Evolutionary conservation across 1,140 invertebrate genomes (phyloP).

Genomic region (Lanistes nyassanus): DNA sequence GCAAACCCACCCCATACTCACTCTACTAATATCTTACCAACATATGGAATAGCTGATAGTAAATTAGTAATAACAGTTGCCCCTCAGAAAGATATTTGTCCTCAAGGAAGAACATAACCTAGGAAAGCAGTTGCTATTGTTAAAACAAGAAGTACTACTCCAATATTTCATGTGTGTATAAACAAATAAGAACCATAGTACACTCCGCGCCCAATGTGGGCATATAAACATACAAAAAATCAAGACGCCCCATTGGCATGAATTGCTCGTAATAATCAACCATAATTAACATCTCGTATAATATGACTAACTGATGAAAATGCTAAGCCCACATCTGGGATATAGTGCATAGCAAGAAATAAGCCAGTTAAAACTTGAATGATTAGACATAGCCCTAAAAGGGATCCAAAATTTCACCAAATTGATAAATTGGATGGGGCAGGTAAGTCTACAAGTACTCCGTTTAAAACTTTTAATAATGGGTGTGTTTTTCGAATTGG

Average conservation of each 20-base stretch:
- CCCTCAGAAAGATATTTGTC: slow-evolving; percentile 80
- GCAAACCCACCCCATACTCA: slow-evolving; percentile 7
- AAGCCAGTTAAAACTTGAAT: slow-evolving; percentile 15
- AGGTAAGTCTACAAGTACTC: slow-evolving; percentile 4
- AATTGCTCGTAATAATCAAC: slow-evolving; percentile 70
- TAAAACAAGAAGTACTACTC: slow-evolving; percentile 72
- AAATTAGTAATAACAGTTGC: slow-evolving; percentile 80
- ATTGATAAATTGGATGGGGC: slow-evolving; percentile 4
- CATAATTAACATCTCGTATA: slow-evolving; percentile 55
- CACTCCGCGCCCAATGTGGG: slow-evolving; percentile 57
- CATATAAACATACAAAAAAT: slow-evolving; percentile 63
- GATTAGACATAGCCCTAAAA: slow-evolving; percentile 9
- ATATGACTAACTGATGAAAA: slow-evolving; percentile 70
- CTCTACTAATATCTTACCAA: slow-evolving; percentile 54
- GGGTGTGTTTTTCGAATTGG: slow-evolving; percentile 16
- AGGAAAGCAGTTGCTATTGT: slow-evolving; percentile 76
- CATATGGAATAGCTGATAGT: slow-evolving; percentile 75
- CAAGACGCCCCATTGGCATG: slow-evolving; percentile 69
- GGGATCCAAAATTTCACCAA: slow-evolving; percentile 17
- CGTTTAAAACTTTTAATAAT: background rate
- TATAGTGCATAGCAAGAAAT: slow-evolving; percentile 21
- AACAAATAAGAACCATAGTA: slow-evolving; percentile 55
- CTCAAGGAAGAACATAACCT: slow-evolving; percentile 78
- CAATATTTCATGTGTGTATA: slow-evolving; percentile 70
- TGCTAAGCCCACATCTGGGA: background rate